Evolutionary conservation across 2,797 vertebrate species (phyloP), one percentile per base, ranked within the genome.

Genomic region (Enteromius trimaculatus): DNA sequence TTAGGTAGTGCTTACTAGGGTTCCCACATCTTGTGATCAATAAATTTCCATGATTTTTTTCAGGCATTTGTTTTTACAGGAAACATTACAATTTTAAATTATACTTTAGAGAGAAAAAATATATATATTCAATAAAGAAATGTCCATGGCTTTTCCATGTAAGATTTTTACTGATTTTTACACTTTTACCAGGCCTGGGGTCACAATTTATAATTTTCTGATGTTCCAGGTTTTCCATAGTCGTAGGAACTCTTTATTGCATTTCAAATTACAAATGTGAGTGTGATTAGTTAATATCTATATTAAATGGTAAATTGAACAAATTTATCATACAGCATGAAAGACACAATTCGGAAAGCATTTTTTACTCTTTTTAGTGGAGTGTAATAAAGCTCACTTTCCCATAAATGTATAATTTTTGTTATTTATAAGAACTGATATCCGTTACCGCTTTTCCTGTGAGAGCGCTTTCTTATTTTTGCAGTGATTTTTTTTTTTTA

Each of bases 371-470:
- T 51, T 58, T 75, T 60, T 34, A 10, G 44, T 74, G 47, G 34
- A 68, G 51, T 77, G 71, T 29, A 72, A 26, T 26, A 60, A 81
- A 75, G 23, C 60, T 13, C 58, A 75, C 70, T 34, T 19, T 64
- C 26, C 44, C 31, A 26, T 75, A 53, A 64, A 74, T 76, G 34
- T 76, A 82, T 66, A 42, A 44, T 42, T 91, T 88, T 90, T 93
- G 90, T 93, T 94, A 95, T 94, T 94, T 94, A 95, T 94, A 89
- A 91, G 19, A 90, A 90, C 70, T 77, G 84, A 89, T 87, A 89
- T 49, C 60, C 86, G 84, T 87, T 88, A 42, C 64, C 77, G 23
- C 83, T 77, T 79, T 77, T 69, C 19, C 83, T 91, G 89, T 90
- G 78, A 80, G 71, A 74, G 71, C n/a, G 79, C 74, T 91, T 90